phyloP scores from a whole-genome alignment of 1,140 invertebrate species.

The Drosophila hydei region DNA sequence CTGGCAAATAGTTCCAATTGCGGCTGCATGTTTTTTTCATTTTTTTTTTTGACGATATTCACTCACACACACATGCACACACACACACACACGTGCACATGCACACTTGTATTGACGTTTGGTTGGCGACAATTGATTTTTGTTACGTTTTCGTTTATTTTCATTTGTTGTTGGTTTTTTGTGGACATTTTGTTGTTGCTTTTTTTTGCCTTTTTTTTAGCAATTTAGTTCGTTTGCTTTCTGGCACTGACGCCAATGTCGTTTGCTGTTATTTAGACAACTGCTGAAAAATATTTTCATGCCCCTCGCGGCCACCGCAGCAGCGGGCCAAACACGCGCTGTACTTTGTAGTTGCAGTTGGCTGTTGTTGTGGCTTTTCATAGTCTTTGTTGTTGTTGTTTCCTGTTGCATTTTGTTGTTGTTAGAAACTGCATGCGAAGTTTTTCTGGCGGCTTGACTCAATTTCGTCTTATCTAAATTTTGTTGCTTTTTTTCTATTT shows the following conservation, averaged over 20 bases:
- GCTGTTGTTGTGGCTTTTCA: slow-evolving; percentile 42
- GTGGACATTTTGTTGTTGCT: slow-evolving; percentile 39
- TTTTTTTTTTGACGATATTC: slow-evolving; percentile 71
- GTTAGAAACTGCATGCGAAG: slow-evolving; percentile 53
- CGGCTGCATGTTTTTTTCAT: slow-evolving; percentile 70
- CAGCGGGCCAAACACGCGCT: slow-evolving; percentile 66
- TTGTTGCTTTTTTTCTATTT: slow-evolving; percentile 50
- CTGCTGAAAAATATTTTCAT: slow-evolving; percentile 67
- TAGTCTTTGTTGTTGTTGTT: slow-evolving; percentile 53
- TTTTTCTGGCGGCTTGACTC: slow-evolving; percentile 74
- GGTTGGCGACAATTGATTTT: slow-evolving; percentile 81
- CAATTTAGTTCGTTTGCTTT: slow-evolving; percentile 83
- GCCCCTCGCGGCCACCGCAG: slow-evolving; percentile 8
- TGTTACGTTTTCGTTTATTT: slow-evolving; percentile 82
- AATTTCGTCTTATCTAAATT: slow-evolving; percentile 82
- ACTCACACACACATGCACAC: slow-evolving; percentile 23
- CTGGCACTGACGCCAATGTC: slow-evolving; percentile 57
- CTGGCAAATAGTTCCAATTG: slow-evolving; percentile 73
- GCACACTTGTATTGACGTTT: slow-evolving; percentile 78
- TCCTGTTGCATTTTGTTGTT: slow-evolving; percentile 35
- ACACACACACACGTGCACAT: slow-evolving; percentile 42
- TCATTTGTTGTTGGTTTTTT: slow-evolving; percentile 52
- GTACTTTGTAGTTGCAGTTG: slow-evolving; percentile 53
- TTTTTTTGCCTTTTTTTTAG: slow-evolving; percentile 63
- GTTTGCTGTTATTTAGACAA: slow-evolving; percentile 74